Percentiles rank a stretch among this genome's conserved stretches.
These are phyloP conservation scores for Sebastes hubbsi DNA, from an alignment of 2,797 vertebrate genomes.

Conservation along the genomic window DNA sequence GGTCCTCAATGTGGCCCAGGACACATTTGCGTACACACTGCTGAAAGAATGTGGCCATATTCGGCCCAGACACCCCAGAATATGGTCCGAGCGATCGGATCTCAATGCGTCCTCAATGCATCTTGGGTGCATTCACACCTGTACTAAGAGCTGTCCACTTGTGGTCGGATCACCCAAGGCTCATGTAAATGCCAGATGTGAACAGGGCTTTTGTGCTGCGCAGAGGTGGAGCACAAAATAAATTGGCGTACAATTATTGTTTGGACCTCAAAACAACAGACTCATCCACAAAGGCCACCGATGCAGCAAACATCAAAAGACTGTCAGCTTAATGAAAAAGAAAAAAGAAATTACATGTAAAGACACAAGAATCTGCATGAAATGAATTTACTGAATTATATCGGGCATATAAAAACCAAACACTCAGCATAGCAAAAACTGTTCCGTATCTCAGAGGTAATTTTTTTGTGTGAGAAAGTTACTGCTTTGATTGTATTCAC, in stretches of 20 bases:
- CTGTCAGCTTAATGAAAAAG: conserved; percentile 10
- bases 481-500: conserved; percentile 15
- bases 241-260: conserved; percentile 26
- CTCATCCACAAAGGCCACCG: neutral
- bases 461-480: conserved; percentile 9
- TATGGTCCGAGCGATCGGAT: neutral
- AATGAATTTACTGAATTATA: neutral
- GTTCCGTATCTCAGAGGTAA: neutral
- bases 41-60: neutral
- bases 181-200: neutral
- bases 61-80: neutral
- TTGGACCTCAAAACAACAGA: conserved; percentile 37
- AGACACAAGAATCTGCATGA: neutral
- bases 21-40: neutral
- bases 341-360: neutral
- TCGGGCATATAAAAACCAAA: neutral
- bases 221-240: conserved; percentile 34
- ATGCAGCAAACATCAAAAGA: conserved; percentile 23
- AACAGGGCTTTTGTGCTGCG: neutral
- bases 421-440: neutral
- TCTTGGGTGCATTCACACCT: neutral
- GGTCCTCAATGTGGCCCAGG: too few species aligned
- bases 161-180: neutral
- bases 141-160: neutral
- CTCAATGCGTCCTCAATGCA: neutral